These are phyloP conservation scores for Drosophila navojoa DNA, from an alignment of 1,140 invertebrate genomes.

Conservation along the genomic window DNA sequence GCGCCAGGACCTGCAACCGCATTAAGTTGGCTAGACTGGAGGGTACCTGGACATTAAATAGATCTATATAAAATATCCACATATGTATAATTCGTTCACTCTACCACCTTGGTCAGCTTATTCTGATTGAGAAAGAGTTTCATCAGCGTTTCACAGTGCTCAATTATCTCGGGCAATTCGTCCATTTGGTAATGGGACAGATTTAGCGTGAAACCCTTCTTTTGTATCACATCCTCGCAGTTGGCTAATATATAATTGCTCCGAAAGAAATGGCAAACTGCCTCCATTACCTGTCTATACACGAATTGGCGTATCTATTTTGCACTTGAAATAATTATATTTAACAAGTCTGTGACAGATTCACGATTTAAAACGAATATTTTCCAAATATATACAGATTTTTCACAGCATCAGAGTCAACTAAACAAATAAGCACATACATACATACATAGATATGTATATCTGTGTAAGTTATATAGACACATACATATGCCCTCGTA, in stretches of 20 bases:
- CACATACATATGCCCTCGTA: background rate
- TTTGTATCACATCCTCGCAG: constrained; percentile 86
- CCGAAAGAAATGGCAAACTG: constrained; percentile 86
- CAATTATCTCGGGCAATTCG: constrained; percentile 85
- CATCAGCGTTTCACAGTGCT: constrained; percentile 85
- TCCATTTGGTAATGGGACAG: constrained; percentile 86
- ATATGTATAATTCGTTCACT: background rate
- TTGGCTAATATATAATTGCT: constrained; percentile 86
- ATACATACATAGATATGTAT: background rate
- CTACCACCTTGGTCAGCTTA: constrained; percentile 84
- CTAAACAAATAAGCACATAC: constrained; percentile 5
- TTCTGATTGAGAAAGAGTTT: constrained; percentile 86
- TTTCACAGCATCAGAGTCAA: constrained; percentile 21
- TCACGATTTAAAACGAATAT: constrained; percentile 24
- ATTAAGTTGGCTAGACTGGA: constrained; percentile 66
- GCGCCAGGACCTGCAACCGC: constrained; percentile 84
- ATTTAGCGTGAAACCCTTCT: constrained; percentile 85
- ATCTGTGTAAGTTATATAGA: constrained; percentile 10
- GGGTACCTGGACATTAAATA: constrained; percentile 58
- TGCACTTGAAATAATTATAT: background rate
- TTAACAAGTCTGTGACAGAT: background rate
- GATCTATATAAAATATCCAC: background rate
- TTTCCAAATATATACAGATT: constrained; percentile 34
- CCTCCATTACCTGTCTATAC: constrained; percentile 45
- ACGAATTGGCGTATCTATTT: background rate